Conservation (phyloP, 2,888 invertebrate genomes). For the Pterostichus madidus region DNA sequence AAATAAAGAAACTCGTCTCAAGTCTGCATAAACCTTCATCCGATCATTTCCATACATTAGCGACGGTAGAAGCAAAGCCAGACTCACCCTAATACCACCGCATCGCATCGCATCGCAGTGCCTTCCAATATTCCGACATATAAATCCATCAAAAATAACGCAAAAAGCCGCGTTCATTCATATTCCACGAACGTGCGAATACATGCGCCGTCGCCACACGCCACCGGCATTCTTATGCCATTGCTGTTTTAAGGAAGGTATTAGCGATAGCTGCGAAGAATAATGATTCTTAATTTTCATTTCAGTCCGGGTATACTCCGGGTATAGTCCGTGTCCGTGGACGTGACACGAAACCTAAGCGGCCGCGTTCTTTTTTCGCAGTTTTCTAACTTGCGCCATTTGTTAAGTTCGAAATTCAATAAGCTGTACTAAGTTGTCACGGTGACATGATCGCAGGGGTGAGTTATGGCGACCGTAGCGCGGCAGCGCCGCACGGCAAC, state of each 20-base stretch:
- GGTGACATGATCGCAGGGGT: constrained; percentile 76
- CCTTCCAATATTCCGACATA: constrained; percentile 25
- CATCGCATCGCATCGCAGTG: background rate
- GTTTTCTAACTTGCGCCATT: constrained; percentile 76
- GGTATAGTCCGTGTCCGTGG: constrained; percentile 67
- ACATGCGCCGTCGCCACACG: background rate
- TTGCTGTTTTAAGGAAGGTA: constrained; percentile 65
- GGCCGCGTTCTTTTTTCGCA: constrained; percentile 68
- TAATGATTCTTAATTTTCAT: constrained; percentile 79
- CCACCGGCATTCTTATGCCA: constrained; percentile 75
- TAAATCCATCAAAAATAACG: constrained; percentile 43
- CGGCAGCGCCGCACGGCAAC: constrained; percentile 12
- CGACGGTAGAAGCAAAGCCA: background rate
- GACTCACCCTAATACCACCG: background rate
- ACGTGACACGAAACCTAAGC: constrained; percentile 77
- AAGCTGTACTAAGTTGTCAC: constrained; percentile 77
- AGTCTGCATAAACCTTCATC: too few relatives aligned
- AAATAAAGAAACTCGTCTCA: constrained; percentile 4
- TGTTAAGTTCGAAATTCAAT: constrained; percentile 77
- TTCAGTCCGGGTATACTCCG: constrained; percentile 76
- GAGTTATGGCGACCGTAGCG: constrained; percentile 74
- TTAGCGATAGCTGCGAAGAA: constrained; percentile 76
- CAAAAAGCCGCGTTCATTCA: constrained; percentile 69
- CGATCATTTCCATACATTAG: constrained; percentile 28
- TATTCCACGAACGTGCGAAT: background rate